Conservation (phyloP, 2,113 vertebrate genomes). For the Catharus minimus region DNA sequence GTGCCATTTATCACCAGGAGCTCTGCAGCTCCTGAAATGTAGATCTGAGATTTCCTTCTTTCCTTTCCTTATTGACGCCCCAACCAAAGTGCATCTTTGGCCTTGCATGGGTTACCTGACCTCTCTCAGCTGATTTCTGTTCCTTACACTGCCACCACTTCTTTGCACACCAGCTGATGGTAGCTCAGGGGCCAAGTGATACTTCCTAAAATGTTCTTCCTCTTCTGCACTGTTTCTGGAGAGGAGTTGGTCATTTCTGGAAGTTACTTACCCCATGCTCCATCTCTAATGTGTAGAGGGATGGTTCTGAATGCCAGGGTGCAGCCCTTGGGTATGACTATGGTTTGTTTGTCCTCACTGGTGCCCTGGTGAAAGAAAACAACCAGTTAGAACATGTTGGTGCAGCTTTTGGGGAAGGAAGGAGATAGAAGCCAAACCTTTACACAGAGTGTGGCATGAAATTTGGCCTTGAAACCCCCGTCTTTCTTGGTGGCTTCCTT, state of each 20-base stretch:
- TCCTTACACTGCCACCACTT: rapidly evolving
- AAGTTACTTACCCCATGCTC: constrained; percentile 57
- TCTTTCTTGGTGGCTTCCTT: too few species aligned
- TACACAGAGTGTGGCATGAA: not conserved
- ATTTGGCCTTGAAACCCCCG: too few species aligned
- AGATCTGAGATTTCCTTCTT: not conserved
- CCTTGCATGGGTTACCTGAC: rapidly evolving
- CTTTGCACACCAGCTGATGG: not conserved
- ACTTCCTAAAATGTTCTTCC: not conserved
- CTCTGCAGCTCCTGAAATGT: not conserved
- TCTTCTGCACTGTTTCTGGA: rapidly evolving
- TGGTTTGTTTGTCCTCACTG: not conserved
- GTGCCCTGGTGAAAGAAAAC: constrained; percentile 21
- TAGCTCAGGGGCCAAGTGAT: rapidly evolving
- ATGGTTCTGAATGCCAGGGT: constrained; percentile 65
- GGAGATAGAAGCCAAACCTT: not conserved
- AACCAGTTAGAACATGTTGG: not conserved
- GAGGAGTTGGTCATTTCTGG: not conserved
- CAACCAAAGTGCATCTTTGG: not conserved
- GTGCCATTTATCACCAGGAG: not conserved
- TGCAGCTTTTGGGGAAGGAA: not conserved
- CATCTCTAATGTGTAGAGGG: not conserved
- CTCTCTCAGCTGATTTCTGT: not conserved
- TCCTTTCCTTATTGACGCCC: not conserved
- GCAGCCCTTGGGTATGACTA: constrained; percentile 71